These are phyloP conservation scores for Smittia sp. DNA, from an alignment of 2,888 invertebrate species.

Conservation along the genomic window DNA sequence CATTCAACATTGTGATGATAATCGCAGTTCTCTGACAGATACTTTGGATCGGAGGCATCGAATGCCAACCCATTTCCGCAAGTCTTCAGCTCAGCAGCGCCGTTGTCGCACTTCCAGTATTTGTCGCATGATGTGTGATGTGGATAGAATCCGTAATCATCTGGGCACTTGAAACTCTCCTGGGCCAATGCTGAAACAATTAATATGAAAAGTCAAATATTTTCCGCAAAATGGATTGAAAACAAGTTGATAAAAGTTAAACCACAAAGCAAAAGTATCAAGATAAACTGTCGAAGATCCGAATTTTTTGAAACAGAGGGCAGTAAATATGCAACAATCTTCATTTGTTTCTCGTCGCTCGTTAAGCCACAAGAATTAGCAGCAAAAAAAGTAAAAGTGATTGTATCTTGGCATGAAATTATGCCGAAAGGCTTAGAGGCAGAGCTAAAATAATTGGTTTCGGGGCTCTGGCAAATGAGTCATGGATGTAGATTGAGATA, in stretches of 20 bases:
- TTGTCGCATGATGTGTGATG: constrained; percentile 88
- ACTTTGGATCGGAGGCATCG: constrained; percentile 84
- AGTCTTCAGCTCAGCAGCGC: constrained; percentile 81
- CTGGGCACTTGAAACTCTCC: constrained; percentile 87
- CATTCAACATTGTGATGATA: constrained; percentile 93
- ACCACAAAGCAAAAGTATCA: no score
- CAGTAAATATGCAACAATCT: no score
- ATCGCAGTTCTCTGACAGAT: constrained; percentile 90
- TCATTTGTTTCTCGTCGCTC: no score
- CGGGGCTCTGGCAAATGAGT: constrained; percentile 3
- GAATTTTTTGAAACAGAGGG: no score
- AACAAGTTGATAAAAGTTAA: no score
- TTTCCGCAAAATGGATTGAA: no score
- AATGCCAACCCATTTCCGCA: constrained; percentile 93
- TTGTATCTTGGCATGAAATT: not conserved
- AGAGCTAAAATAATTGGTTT: not conserved
- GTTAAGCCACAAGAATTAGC: no score
- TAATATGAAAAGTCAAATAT: no score
- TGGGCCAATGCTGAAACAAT: constrained; percentile 65
- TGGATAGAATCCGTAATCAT: constrained; percentile 92
- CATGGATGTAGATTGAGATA: not conserved
- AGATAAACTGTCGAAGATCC: no score
- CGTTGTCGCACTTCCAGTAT: constrained; percentile 94
- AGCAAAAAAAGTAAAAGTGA: constrained; percentile 22
- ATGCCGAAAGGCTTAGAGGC: not conserved